Percentiles rank a stretch among this genome's conserved stretches.
These are phyloP conservation scores for Hirtodrosophila confusa DNA, from an alignment of 2,888 invertebrate genomes.

Conservation along the genomic window DNA sequence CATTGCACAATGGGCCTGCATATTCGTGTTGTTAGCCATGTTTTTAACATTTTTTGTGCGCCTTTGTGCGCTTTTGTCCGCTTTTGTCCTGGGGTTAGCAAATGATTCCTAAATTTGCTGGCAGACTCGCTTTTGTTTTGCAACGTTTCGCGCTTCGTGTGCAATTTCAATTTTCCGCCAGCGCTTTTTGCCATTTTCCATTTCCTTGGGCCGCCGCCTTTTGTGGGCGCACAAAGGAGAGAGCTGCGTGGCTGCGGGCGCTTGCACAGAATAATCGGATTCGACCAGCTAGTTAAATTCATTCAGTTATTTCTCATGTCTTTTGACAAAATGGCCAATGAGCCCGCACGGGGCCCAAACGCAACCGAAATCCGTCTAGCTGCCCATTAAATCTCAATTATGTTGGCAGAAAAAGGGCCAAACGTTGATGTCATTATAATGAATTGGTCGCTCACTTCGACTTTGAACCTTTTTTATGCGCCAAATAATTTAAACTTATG, in stretches of 20 bases:
- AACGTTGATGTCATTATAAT: slow-evolving; percentile 74
- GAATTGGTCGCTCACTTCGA: slow-evolving; percentile 59
- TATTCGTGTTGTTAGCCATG: slow-evolving; percentile 16
- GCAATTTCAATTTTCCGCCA: slow-evolving; percentile 77
- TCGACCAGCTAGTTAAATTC: slow-evolving; percentile 61
- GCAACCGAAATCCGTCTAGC: slow-evolving; percentile 36
- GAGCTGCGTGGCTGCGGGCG: slow-evolving; percentile 40
- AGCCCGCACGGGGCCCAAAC: slow-evolving; percentile 45
- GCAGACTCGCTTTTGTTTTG: slow-evolving; percentile 48
- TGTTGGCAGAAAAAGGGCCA: slow-evolving; percentile 45
- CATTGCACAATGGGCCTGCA: slow-evolving; percentile 51
- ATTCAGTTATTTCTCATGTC: slow-evolving; percentile 23
- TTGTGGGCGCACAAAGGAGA: slow-evolving; percentile 29
- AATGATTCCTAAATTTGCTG: slow-evolving; percentile 56
- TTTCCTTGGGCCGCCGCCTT: slow-evolving; percentile 40
- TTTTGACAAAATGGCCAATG: slow-evolving; percentile 41
- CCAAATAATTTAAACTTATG: slow-evolving; percentile 73
- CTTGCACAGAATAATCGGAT: slow-evolving; percentile 53
- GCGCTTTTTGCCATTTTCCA: slow-evolving; percentile 62
- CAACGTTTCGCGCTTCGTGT: slow-evolving; percentile 54
- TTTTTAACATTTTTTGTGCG: slow-evolving; percentile 12
- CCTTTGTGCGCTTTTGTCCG: slow-evolving; percentile 15
- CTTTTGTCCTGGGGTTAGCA: slow-evolving; percentile 37
- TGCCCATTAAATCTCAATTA: slow-evolving; percentile 74
- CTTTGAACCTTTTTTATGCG: slow-evolving; percentile 69